Evolutionary conservation across 2,888 invertebrate genomes (phyloP).

Genomic region (Diaphora mendica): DNA sequence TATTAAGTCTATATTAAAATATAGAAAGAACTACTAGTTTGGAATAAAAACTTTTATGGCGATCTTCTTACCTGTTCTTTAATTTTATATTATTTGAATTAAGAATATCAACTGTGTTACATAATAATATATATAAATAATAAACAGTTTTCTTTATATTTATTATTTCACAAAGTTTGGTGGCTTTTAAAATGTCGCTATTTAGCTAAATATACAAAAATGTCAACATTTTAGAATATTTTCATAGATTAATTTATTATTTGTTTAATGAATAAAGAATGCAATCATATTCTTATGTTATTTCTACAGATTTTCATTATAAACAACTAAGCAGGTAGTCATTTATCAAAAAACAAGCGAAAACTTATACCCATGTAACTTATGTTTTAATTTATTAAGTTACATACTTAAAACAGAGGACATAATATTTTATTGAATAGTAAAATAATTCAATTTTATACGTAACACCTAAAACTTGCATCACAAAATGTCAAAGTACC

Average conservation of each 20-base stretch:
- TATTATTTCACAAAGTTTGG: too few species aligned
- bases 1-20: not conserved
- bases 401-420: not conserved
- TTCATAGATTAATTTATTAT: too few species aligned
- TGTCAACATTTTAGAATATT: too few species aligned
- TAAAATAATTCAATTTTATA: not conserved
- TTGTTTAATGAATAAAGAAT: not conserved
- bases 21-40: not conserved
- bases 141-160: too few species aligned
- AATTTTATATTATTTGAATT: not conserved
- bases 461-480: not conserved
- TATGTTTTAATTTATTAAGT: not conserved
- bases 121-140: too few species aligned
- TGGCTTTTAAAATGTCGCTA: too few species aligned
- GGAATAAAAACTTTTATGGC: not conserved
- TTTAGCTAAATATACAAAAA: too few species aligned
- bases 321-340: not conserved
- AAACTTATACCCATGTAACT: not conserved
- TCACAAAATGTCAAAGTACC: constrained; percentile 45
- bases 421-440: not conserved
- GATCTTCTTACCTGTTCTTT: not conserved
- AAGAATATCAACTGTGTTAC: too few species aligned
- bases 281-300: not conserved
- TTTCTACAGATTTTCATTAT: not conserved
- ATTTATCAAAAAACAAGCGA: not conserved